A percentile compares a stretch with the other conserved stretches of the same genome.
Conservation (phyloP, 2,113 vertebrate species). For the Synodontis membranacea region DNA sequence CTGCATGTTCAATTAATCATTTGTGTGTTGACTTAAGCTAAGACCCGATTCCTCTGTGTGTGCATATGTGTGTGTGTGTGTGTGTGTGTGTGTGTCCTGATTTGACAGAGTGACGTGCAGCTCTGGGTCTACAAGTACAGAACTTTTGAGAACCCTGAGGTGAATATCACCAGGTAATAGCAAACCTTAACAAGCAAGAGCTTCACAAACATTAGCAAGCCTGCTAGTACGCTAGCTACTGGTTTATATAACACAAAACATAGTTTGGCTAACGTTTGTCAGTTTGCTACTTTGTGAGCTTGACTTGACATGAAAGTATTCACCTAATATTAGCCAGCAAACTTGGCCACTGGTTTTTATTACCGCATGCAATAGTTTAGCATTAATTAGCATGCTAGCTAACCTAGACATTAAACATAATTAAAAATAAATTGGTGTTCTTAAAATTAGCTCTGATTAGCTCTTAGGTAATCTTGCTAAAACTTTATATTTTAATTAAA, state of each 20-base stretch:
- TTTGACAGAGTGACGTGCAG: neutral
- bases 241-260: neutral
- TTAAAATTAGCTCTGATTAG: neutral
- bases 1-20: constrained; percentile 13
- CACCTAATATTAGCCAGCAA: neutral
- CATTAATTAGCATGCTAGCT: neutral
- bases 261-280: neutral
- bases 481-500: neutral
- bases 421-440: neutral
- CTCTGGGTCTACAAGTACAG: neutral
- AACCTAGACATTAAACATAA: neutral
- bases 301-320: neutral
- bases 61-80: constrained; percentile 7
- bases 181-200: neutral
- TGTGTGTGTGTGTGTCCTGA: neutral
- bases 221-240: neutral
- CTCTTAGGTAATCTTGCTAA: neutral
- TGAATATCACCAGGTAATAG: neutral
- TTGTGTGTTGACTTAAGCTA: constrained; percentile 11
- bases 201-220: neutral
- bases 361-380: neutral
- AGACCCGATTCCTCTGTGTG: constrained; percentile 3
- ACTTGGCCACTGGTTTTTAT: neutral
- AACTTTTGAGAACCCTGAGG: neutral
- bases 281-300: neutral